Conservation (phyloP, 2,797 vertebrate species). For the Chaetophractus vellerosus region DNA sequence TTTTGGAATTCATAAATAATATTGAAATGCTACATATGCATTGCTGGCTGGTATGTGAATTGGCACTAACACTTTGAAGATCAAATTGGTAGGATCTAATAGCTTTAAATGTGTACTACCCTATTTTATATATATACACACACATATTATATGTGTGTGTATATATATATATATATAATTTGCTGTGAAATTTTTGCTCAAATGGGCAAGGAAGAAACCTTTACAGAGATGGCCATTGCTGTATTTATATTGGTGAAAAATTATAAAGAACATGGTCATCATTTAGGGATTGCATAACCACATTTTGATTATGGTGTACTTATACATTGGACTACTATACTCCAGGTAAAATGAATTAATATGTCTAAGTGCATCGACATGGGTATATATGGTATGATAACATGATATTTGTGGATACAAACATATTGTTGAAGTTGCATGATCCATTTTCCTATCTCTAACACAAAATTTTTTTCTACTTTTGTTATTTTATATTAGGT, state of each 20-base stretch:
- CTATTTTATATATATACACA: background rate
- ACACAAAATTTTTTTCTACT: constrained; percentile 42
- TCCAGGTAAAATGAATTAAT: constrained; percentile 20
- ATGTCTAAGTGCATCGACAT: background rate
- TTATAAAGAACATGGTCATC: background rate
- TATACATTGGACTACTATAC: background rate
- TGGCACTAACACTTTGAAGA: background rate
- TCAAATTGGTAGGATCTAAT: constrained; percentile 10
- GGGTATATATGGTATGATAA: too few species aligned
- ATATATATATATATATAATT: background rate
- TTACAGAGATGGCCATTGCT: background rate
- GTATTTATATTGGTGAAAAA: constrained; percentile 34
- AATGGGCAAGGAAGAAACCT: background rate
- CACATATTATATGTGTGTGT: too few species aligned
- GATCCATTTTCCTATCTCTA: background rate
- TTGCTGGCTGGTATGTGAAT: background rate
- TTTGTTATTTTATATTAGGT: background rate
- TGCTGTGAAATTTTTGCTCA: constrained; percentile 13
- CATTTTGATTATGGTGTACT: background rate
- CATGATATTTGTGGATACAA: background rate
- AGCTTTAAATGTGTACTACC: background rate
- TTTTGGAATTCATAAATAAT: too few species aligned
- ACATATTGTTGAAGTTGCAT: background rate
- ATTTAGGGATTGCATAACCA: background rate
- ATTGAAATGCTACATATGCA: too few species aligned